These are phyloP conservation scores for Bos taurus DNA, from an alignment of 2,113 vertebrate genomes.

Conservation along the genomic window ARS-UCD2.0 NC_037334.1:18201001-18201500, in stretches of 20 bases:
- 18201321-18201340: background rate
- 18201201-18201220: background rate
- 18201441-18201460: background rate
- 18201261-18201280: background rate
- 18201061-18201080: fast-evolving
- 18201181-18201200: background rate
- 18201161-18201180: background rate
- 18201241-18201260: background rate
- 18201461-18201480: background rate
- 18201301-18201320: background rate
- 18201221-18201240: fast-evolving
- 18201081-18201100: background rate
- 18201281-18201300: background rate
- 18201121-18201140: background rate
- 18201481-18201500: background rate
- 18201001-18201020: background rate
- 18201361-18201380: too few species aligned
- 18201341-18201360: background rate
- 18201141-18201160: background rate
- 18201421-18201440: background rate
- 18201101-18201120: background rate
- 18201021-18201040: background rate
- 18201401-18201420: background rate
- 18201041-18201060: background rate
- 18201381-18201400: background rate